Conservation (phyloP, 2,113 vertebrate genomes). For the Philantomba maxwellii region DNA sequence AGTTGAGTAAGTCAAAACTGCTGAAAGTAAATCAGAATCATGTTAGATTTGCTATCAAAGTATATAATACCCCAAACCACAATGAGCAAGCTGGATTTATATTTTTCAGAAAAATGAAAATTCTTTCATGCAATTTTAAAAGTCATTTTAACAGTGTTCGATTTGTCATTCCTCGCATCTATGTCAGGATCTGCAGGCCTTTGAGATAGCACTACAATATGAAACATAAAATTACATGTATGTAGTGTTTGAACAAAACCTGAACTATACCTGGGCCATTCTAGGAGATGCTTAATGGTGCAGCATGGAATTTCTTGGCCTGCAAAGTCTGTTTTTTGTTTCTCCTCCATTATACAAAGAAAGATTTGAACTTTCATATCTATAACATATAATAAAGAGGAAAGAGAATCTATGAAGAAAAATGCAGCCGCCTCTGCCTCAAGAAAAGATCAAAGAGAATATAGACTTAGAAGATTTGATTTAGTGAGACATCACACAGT, state of each 20-base stretch:
- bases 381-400: neutral
- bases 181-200: neutral
- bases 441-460: neutral
- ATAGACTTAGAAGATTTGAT: neutral
- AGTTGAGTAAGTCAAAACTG: neutral
- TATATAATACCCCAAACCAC: neutral
- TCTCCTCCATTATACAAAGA: neutral
- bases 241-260: neutral
- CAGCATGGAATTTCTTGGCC: neutral
- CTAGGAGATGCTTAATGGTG: accelerated
- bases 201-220: neutral
- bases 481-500: neutral
- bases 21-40: neutral
- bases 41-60: neutral
- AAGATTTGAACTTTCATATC: neutral
- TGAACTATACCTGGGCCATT: neutral
- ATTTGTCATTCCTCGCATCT: neutral
- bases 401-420: neutral
- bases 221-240: neutral
- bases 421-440: neutral
- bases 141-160: neutral
- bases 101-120: neutral
- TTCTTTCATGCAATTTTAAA: neutral
- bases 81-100: neutral
- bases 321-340: neutral